Base-by-base conservation (phyloP, 1,140 invertebrate species). In the Berghia stephanieae region DNA sequence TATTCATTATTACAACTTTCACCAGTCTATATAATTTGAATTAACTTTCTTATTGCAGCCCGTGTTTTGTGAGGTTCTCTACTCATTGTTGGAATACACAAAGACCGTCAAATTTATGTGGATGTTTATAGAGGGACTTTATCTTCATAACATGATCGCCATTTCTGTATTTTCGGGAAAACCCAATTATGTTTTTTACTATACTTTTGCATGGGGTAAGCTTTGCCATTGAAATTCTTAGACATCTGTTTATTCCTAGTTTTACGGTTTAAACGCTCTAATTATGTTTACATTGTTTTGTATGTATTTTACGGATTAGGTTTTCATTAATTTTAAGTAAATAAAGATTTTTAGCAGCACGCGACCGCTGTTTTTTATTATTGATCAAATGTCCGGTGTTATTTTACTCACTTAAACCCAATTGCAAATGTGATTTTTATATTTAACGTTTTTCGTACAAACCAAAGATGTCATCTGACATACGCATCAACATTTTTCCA, bases 41-140 rank as follows among this genome's bases (percentile, higher is more conserved):
- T n/a, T n/a, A n/a, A n/a, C n/a, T n/a, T 36, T 55, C 57, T 36
- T 57, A 73, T 86, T 91, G 5, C 90, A 97, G 95, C 93, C 88
- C 0, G 91, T 94, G 52, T 87, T 97, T 0, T 96, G 95, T 84
- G 94, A 96, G 86, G 90, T 91, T 0, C 93, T 93, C 67, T 95
- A 95, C 85, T 91, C 95, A 0, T 87, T 96, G 0, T 85, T 97
- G 80, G 96, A 97, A 87, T 97, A 96, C 86, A 93, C 94, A 0
- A 86, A 86, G 74, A 95, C 95, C 0, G 94, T 95, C 0, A 96
- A 96, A 92, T 97, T 97, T 84, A 94, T 95, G 93, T 97, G 96
- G 96, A 97, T 97, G 95, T 96, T 97, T 83, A 93, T 96, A 40
- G 96, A 96, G 86, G 96, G 96, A 0, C 89, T 96, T 24, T 96